phyloP scores from a whole-genome alignment of 92 coral and sea anemone species.

The Phymanthus crucifer region DNA sequence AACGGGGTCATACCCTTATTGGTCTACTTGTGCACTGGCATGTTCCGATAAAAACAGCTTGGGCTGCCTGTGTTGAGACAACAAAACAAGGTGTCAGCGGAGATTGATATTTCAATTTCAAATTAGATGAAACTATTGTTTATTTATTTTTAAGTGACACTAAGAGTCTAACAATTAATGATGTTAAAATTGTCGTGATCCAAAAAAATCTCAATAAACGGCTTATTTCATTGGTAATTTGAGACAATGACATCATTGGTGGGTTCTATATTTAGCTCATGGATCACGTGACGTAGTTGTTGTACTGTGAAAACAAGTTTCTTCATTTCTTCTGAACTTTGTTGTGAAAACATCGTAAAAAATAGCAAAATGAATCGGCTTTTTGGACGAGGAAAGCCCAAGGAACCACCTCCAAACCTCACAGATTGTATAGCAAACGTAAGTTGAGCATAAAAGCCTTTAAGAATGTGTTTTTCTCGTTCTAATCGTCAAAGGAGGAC shows the following conservation, averaged over 20 bases:
- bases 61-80: no score
- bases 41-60: no score
- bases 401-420: slow-evolving; percentile 95
- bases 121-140: no score
- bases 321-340: neutral
- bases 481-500: neutral
- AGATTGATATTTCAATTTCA: no score
- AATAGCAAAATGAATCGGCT: slow-evolving; percentile 84
- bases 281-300: slow-evolving; percentile 50
- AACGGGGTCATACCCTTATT: no score
- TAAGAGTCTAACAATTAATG: no score
- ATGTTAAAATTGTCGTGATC: no score
- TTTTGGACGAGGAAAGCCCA: slow-evolving; percentile 92
- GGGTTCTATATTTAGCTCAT: slow-evolving; percentile 38
- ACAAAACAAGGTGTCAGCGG: no score
- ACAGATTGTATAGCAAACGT: slow-evolving; percentile 94
- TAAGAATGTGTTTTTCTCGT: neutral
- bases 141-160: no score
- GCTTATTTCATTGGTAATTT: neutral
- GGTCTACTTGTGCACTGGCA: no score
- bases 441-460: slow-evolving; percentile 25
- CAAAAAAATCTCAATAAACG: no score
- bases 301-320: neutral
- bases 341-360: slow-evolving; percentile 7
- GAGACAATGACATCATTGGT: slow-evolving; percentile 28